Conservation (phyloP, 2,797 vertebrate genomes). For the Syngnathus acus region DNA sequence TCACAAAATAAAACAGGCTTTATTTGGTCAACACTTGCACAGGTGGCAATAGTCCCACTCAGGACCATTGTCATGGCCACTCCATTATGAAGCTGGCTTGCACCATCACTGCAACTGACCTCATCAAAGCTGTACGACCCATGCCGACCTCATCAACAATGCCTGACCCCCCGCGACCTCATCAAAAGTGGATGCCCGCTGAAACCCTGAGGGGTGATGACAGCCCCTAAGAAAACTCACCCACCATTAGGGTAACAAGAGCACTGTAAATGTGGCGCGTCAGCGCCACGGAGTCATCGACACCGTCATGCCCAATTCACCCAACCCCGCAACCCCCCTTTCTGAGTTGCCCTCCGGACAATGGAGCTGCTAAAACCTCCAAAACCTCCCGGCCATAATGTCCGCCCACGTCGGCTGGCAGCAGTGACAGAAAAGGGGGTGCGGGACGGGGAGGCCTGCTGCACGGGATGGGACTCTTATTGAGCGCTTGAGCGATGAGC, state of each 20-base stretch:
- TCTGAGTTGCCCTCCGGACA: conserved; percentile 49
- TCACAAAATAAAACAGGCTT: conserved; percentile 8
- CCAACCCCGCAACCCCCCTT: conserved; percentile 37
- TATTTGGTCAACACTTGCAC: conserved; percentile 25
- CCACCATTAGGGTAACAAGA: conserved; percentile 71
- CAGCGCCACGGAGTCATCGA: conserved; percentile 51
- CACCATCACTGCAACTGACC: conserved; percentile 60
- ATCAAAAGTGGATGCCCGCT: conserved; percentile 71
- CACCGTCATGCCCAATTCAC: conserved; percentile 64
- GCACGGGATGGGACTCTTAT: conserved; percentile 72
- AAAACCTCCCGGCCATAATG: conserved; percentile 58
- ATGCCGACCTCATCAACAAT: conserved; percentile 73
- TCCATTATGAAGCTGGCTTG: conserved; percentile 43
- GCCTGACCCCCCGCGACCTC: conserved; percentile 68
- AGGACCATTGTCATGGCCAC: conserved; percentile 52
- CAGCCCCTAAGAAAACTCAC: conserved; percentile 60
- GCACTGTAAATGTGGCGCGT: conserved; percentile 62
- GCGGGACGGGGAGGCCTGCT: conserved; percentile 64
- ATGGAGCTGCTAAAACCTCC: conserved; percentile 54
- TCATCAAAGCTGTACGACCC: conserved; percentile 76
- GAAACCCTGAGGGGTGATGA: conserved; percentile 54
- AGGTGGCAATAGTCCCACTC: conserved; percentile 41
- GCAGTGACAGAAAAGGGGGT: conserved; percentile 46
- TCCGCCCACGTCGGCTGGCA: conserved; percentile 70
- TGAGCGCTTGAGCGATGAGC: conserved; percentile 80